Base-by-base conservation (phyloP, 2,797 vertebrate genomes). In the Ambastaia sidthimunki region DNA sequence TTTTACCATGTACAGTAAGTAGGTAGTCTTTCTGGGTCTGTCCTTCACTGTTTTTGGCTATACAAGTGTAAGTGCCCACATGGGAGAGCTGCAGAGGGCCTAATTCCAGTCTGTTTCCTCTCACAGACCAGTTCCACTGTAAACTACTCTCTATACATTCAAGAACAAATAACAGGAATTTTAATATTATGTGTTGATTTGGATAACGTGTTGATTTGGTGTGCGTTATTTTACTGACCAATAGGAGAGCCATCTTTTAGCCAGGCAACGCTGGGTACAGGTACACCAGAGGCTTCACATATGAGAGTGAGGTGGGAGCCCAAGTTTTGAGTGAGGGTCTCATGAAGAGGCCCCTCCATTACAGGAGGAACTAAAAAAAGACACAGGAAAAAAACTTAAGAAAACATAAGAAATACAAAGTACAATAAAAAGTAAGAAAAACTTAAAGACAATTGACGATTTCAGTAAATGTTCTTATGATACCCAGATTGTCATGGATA, bases 41-140 rank as follows among this genome's bases (percentile, higher is more conserved):
- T 0, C 92, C 88, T 73, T 93, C 92, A 0, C 71, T 70, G 66
- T 95, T 97, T 86, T 76, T 89, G 0, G 89, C 95, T 85, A 96
- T 85, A 16, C 97, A 98, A 12, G 92, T 95, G 88, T 98, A 98
- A 0, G 74, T 93, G 15, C 97, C 97, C 0, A 93, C 92, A 31
- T 98, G 96, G 83, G 89, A 91, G 1, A 92, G 92, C 84, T 95
- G 94, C 66, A 97, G 90, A 60, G 92, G 94, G 23, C 94, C 94
- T 86, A 98, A 90, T 87, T 96, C 96, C 68, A 98, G 92, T 69
- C 94, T 91, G 25, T 86, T 92, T 0, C 94, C 96, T 3, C 91
- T 89, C 0, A 93, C 65, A 4, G 95, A 91, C 93, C 96, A 88
- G 1, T 94, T 94, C 60, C 75, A 90, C 74, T 91, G 93, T 48